Percentiles rank a stretch among this genome's conserved stretches.
Evolutionary conservation across 2,113 vertebrate species (phyloP).

Genomic region (Hippocampus comes): DNA sequence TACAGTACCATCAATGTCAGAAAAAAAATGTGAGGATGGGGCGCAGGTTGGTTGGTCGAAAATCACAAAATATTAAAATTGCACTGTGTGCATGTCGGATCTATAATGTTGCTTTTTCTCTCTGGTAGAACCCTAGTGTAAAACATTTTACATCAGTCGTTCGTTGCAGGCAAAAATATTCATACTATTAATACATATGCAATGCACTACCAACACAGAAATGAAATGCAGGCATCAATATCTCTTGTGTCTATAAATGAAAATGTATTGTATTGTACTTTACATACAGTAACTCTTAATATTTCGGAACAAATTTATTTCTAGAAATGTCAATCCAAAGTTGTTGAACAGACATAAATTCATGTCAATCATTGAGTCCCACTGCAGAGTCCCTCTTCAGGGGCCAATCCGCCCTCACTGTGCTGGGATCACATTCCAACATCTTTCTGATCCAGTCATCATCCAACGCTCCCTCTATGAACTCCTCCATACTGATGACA

Average conservation of each 20-base stretch:
- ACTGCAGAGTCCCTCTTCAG: constrained; percentile 31
- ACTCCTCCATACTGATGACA: constrained; percentile 73
- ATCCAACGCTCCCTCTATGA: constrained; percentile 66
- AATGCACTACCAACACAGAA: background rate
- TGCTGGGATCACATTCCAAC: constrained; percentile 73
- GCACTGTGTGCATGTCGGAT: too few relatives aligned
- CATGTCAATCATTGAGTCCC: constrained; percentile 28
- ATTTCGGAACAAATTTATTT: background rate
- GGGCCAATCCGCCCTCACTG: constrained; percentile 60
- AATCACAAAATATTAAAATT: too few relatives aligned
- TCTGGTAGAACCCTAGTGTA: too few relatives aligned
- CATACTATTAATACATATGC: too few relatives aligned
- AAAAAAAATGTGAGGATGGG: too few relatives aligned
- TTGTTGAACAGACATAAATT: constrained; percentile 10
- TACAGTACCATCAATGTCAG: too few relatives aligned
- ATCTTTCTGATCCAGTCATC: constrained; percentile 75
- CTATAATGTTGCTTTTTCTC: too few relatives aligned
- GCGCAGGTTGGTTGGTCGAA: too few relatives aligned
- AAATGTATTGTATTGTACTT: too few relatives aligned
- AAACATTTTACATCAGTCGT: too few relatives aligned
- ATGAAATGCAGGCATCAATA: background rate
- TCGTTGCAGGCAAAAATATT: too few relatives aligned
- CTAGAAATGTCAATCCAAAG: constrained; percentile 4
- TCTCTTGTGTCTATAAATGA: background rate
- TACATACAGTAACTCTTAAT: background rate